Evolutionary conservation across 92 coral and sea anemone species (phyloP).

Genomic region (Parazoanthus swiftii): DNA sequence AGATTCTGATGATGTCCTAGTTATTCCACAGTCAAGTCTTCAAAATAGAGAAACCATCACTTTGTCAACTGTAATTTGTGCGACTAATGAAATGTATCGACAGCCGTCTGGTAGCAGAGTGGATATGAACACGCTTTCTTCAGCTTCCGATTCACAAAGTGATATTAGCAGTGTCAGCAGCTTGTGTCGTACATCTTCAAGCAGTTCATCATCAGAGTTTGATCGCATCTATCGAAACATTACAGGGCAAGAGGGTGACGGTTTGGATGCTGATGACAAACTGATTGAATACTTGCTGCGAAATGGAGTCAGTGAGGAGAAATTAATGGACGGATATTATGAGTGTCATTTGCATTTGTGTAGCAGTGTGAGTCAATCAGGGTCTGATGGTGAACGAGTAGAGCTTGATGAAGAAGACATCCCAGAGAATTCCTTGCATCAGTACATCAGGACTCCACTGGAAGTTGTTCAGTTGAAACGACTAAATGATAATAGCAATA

Average conservation of each 20-base stretch:
- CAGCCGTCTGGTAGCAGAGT: background rate
- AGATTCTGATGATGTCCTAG: background rate
- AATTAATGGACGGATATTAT: conserved; percentile 64
- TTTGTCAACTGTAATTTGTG: background rate
- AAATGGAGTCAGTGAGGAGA: conserved; percentile 55
- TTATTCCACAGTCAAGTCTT: background rate
- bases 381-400: conserved; percentile 54
- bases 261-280: conserved; percentile 43
- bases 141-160: conserved; percentile 10
- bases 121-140: background rate
- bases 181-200: background rate
- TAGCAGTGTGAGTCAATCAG: conserved; percentile 27
- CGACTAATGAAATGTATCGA: background rate
- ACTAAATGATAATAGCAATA: background rate
- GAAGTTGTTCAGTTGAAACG: conserved; percentile 53
- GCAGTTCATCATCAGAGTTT: conserved; percentile 23
- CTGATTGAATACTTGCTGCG: conserved; percentile 57
- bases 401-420: conserved; percentile 77
- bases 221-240: background rate
- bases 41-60: background rate
- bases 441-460: conserved; percentile 45
- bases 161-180: conserved; percentile 7
- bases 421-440: conserved; percentile 61
- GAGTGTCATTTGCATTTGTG: conserved; percentile 51
- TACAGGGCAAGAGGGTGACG: conserved; percentile 18